Evolutionary conservation across 2,888 invertebrate genomes (phyloP), one percentile per base, ranked within the genome.

Genomic region (Bhutanitis thaidina): DNA sequence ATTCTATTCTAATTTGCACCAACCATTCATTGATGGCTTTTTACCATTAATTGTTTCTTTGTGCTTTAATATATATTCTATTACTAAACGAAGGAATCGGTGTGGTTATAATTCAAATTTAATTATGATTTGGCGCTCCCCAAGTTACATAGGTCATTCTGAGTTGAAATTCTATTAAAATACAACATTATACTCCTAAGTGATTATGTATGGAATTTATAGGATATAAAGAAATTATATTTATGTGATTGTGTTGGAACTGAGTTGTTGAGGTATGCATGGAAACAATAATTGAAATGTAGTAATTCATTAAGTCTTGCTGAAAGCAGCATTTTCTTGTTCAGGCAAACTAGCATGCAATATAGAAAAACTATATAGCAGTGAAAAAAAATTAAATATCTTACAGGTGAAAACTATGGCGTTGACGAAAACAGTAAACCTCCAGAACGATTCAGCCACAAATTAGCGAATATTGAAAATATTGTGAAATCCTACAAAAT

Each of bases 391-490:
- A 62, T 72, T 70, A 67, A 65, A 64, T 81, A 69, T 79, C 66
- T 89, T 89, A 64, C 89, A 89, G 89, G 89, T 89, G 86, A 84
- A 71, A 80, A 76, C 65, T 64, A 69, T 71, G 85, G 78, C 72
- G 80, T 71, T 71, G 87, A 88, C 64, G 89, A 89, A 76, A 89
- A 89, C 77, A 69, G 68, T 78, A 79, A 74, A 69, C 86, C 84
- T 59, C 77, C 71, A 66, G 80, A 82, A 67, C 69, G 70, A 53
- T 76, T 77, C 74, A 69, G 65, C 72, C 71, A 77, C 69, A 82
- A 79, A 69, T 56, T 78, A 66, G 61, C 70, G 43, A 80, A 80
- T 71, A 71, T 84, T 59, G 80, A 85, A 61, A 80, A 79, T 60
- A 64, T 86, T 70, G 78, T 82, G 59, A 80, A 82, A 64, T 76